Base-by-base conservation (phyloP, 2,797 vertebrate species). In the Cossypha dichroa region DNA sequence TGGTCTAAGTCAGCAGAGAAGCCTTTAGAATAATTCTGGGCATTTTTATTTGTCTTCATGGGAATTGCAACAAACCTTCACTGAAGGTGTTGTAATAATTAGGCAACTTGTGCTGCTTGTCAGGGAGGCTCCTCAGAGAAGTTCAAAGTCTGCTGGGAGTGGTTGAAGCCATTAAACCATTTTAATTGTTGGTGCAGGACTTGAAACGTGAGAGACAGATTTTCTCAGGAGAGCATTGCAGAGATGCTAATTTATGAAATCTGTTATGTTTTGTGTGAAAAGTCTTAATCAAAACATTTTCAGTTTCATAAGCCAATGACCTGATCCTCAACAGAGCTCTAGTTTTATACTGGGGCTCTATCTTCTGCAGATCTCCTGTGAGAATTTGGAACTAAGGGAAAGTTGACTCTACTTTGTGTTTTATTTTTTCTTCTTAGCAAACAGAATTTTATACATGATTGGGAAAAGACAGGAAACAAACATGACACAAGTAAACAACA, bases 121-220 rank as follows among this genome's bases (percentile, higher is more conserved):
- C n/a, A 33, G 75, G 91, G 85, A 91, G 45, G 69, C 26, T 90
- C 82, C 73, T 69, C 70, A 36, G 31, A 54, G 33, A 70, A 68
- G 62, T 83, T 91, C 62, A 83, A 70, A 95, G 86, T 92, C 70
- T 78, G 16, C 15, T 43, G 67, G 92, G 92, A 93, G 67, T 49
- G 60, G 75, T 1, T 64, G 48, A 93, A 36, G 79, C 59, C 76
- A 36, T 40, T 56, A 76, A 91, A 59, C 29, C 54, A 29, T 89
- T 87, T 85, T 70, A 90, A 63, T 79, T 79, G 63, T 34, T 70
- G 49, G 67, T 46, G 34, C 52, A 36, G 41, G 60, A 52, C 59
- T 67, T 64, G 70, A 90, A 75, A 92, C 56, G 29, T 16, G 34
- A 56, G 62, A 76, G 41, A 58, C 13, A 68, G n/a, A n/a, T 77